These are phyloP conservation scores for Microchrysa polita DNA, from an alignment of 2,888 invertebrate species.

Conservation along the genomic window DNA sequence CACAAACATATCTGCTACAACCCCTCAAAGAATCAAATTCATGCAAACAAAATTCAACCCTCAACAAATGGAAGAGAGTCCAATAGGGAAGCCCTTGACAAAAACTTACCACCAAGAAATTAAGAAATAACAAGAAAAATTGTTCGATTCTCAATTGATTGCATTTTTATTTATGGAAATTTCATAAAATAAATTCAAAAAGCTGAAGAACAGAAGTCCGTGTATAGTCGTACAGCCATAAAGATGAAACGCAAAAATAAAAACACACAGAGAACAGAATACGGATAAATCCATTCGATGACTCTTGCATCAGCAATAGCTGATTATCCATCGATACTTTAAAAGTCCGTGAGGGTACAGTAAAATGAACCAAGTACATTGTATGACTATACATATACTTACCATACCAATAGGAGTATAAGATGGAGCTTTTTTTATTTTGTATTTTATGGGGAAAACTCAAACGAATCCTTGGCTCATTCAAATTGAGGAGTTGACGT, in stretches of 20 bases:
- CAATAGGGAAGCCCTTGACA: no score
- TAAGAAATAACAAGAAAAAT: constrained; percentile 44
- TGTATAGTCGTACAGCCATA: no score
- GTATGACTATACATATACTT: background rate
- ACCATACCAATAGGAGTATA: background rate
- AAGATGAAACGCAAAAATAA: background rate
- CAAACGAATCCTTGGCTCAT: background rate
- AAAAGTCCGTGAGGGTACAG: background rate
- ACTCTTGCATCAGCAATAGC: background rate
- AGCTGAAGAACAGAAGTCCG: background rate
- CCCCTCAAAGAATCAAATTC: background rate
- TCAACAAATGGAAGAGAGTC: no score
- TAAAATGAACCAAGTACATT: background rate
- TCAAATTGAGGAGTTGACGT: constrained; percentile 9
- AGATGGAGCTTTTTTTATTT: no score
- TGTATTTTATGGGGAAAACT: background rate
- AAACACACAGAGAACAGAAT: no score
- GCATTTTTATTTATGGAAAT: constrained; percentile 42
- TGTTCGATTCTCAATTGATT: constrained; percentile 39
- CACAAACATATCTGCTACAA: background rate
- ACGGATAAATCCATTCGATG: constrained; percentile 12
- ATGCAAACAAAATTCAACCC: no score
- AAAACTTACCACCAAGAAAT: constrained; percentile 4
- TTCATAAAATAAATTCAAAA: constrained; percentile 19
- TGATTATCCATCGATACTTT: no score